Evolutionary conservation across 2,797 vertebrate genomes (phyloP), one percentile per base, ranked within the genome.

Genomic region (Poliocrania exsul): DNA sequence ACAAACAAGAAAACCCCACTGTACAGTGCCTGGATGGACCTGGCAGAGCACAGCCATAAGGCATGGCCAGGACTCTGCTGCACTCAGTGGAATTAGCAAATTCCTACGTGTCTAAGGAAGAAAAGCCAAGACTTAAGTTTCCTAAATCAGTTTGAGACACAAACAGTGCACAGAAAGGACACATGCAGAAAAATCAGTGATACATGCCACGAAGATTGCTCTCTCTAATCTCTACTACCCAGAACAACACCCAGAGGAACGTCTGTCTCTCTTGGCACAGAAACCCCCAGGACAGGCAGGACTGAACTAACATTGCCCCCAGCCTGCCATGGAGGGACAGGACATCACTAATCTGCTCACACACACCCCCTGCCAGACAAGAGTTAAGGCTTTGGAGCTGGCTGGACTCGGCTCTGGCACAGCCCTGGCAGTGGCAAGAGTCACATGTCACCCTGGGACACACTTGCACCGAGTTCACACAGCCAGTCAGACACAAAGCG

Each of bases 151-250:
- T 53, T 60, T 40, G 85, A 96, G 91, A 96, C 85, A 83, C 24
- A 81, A 78, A 81, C 50, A 78, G 84, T 40, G 91, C 87, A 94
- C 67, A 69, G 87, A 75, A 95, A 94, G 81, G 92, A 94, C 80
- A 90, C 94, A 92, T 92, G 97, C 95, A 96, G 90, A 53, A 70
- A 87, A 61, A 44, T 38, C 9, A 78, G 90, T 20, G 57, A 90
- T n/a, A 84, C 75, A 82, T 70, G 82, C 91, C 88, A 94, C 86
- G 19, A 73, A 38, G 81, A 78, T 44, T 58, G 78, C 56, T 51
- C 81, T 81, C 44, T 60, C 73, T 94, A 67, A 51, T 37, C 31
- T 78, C 90, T 94, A 69, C 44, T 5, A 87, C 35, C 40, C 17
- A 7, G 53, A 75, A 88, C 50, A 58, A 75, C 4, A 56, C 44